phyloP scores from a whole-genome alignment of 2,888 invertebrate genomes.

The Sinohyriopsis cumingii region DNA sequence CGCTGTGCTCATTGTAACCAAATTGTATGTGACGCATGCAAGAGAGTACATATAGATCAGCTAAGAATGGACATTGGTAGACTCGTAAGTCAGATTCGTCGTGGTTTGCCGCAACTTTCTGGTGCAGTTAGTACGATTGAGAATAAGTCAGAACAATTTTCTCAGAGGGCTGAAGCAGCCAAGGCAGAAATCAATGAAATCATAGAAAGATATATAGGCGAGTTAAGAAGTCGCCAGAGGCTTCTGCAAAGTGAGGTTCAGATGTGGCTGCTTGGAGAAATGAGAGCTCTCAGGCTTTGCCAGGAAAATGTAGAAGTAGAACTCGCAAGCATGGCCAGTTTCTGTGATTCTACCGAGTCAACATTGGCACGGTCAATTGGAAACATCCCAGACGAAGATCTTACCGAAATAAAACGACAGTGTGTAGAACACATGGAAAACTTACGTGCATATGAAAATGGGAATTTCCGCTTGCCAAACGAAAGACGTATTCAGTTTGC shows the following conservation, averaged over 20 bases:
- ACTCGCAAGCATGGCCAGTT: constrained; percentile 94
- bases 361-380: constrained; percentile 41
- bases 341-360: constrained; percentile 81
- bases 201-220: constrained; percentile 64
- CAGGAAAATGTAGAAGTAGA: constrained; percentile 96
- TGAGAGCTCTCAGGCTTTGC: constrained; percentile 85
- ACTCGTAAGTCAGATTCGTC: constrained; percentile 79
- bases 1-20: constrained; percentile 98
- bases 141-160: constrained; percentile 89
- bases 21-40: constrained; percentile 96
- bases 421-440: constrained; percentile 60
- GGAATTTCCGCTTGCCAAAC: constrained; percentile 93
- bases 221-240: constrained; percentile 78
- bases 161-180: constrained; percentile 91
- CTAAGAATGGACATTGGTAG: constrained; percentile 82
- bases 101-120: constrained; percentile 81
- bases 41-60: constrained; percentile 74
- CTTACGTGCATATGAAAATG: constrained; percentile 69
- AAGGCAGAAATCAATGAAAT: constrained; percentile 88
- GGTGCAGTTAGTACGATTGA: constrained; percentile 74
- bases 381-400: constrained; percentile 55
- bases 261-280: constrained; percentile 90
- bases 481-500: constrained; percentile 72
- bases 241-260: constrained; percentile 78
- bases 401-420: constrained; percentile 56